Evolutionary conservation across 1,140 invertebrate genomes (phyloP), one percentile per base, ranked within the genome.

Genomic region (Sweltsa coloradensis): DNA sequence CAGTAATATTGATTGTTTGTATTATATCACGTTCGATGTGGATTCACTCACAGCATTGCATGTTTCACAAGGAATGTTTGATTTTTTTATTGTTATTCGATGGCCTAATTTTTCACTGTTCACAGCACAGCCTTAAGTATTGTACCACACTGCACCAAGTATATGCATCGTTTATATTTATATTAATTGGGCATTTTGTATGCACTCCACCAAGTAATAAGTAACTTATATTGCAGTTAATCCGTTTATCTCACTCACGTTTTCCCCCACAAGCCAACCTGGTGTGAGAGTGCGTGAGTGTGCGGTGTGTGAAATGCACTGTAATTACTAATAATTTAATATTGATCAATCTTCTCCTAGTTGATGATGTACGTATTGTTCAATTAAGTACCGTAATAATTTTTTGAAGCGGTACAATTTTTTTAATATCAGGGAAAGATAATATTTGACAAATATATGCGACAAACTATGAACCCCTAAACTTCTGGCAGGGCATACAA

Each of bases 81-180:
- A 44, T 44, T 36, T 50, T 50, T 37, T 50, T 23, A 39, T 44
- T 44, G 45, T 50, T 44, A 37, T 37, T 50, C 41, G 45, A 50
- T 50, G 48, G 41, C 41, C 43, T 50, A 46, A 50, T 50, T 50
- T 49, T 50, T 36, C 48, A 50, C 41, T 50, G 39, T 49, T 49
- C 16, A 37, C 48, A 50, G 48, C 48, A 50, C 48, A 50, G 48
- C 48, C 48, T 50, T 37, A 27, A 36, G 41, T 45, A 45, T 50
- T 41, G 22, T 42, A 22, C 34, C 48, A 50, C 48, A 50, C 48
- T 50, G 48, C 48, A 50, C 48, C 48, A 41, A 25, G n/a, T n/a
- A n/a, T 50, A 44, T 50, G 41, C 41, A 43, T 50, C 46, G 39
- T 47, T 7, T 47, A 25, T 44, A 44, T 47, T 7, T 47, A 25